Percentiles rank a stretch among this genome's conserved stretches.
Evolutionary conservation across 2,888 invertebrate genomes (phyloP).

Genomic region (Pandemis cinnamomeana): DNA sequence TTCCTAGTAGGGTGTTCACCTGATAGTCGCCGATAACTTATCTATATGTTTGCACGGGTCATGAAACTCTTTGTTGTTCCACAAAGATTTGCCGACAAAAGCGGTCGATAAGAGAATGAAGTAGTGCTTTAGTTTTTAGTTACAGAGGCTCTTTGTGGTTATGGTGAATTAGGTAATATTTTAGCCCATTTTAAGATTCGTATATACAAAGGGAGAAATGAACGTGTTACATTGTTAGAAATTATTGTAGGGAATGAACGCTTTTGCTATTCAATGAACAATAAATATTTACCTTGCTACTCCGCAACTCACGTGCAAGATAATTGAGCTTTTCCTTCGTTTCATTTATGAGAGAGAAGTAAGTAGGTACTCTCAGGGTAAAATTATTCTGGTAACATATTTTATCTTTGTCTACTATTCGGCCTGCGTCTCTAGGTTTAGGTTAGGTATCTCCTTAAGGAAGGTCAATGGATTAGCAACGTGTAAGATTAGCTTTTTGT

Average conservation of each 20-base stretch:
- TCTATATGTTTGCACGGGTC: slow-evolving; percentile 53
- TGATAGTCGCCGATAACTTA: slow-evolving; percentile 49
- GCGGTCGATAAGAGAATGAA: slow-evolving; percentile 28
- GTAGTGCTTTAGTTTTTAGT: slow-evolving; percentile 10
- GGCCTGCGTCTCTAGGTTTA: no score
- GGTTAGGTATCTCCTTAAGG: not conserved
- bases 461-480: not conserved
- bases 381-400: no score
- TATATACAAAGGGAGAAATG: not conserved
- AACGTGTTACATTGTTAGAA: not conserved
- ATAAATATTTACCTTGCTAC: no score
- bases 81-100: slow-evolving; percentile 57
- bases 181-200: not conserved
- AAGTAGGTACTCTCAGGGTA: no score
- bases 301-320: no score
- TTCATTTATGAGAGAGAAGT: no score
- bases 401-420: no score
- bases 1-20: slow-evolving; percentile 41
- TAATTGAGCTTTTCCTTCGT: no score
- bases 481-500: not conserved
- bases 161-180: not conserved
- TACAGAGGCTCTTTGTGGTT: not conserved
- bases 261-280: no score
- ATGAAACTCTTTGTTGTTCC: slow-evolving; percentile 48
- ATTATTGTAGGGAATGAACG: no score